Base-by-base conservation (phyloP, 2,888 invertebrate species). In the Nasonia oneida region DNA sequence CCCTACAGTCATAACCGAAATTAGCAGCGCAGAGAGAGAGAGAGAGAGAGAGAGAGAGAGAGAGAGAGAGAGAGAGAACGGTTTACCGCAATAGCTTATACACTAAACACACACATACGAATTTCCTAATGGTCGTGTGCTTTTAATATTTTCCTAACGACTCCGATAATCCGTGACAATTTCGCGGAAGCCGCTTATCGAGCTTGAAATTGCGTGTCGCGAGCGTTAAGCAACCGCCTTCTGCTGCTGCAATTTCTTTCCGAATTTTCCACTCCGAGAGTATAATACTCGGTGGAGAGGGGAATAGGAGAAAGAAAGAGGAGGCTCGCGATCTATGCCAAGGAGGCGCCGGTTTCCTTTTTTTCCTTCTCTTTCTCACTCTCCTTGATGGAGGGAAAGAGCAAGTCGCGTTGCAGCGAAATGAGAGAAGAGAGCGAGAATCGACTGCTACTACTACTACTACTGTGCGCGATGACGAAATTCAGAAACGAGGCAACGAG, bases 401-500 rank as follows among this genome's bases (percentile, higher is more conserved):
- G 77, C 47, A 15, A 12, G 23, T 5, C 12, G 61, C n/a, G 57
- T n/a, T n/a, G 23, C 71, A 70, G n/a, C 47, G 42, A 86, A 86
- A 86, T 77, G 81, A 75, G 86, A 86, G 83, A 81, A 83, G 80
- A 71, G 64, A 33, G 61, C 81, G 81, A 42, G 85, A 73, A 76
- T 61, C 71, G 67, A 67, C 50, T 67, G 42, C 71, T 39, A 23
- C 29, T 67, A 14, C 29, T 73, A 70, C 78, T 64, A 57, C 42
- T 39, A 64, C 79, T 83, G 84, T 50, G 57, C n/a, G 5, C 50
- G 83, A 84, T 92, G 91, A 92, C 90, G 92, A 92, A 92, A 92
- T 90, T 90, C 91, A 89, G 90, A 91, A 91, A 90, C 91, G 90
- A 90, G 91, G 90, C 89, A 90, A 61, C 23, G 6, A 90, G 91